A percentile compares a stretch with the other conserved stretches of the same genome.
Evolutionary conservation across 2,113 vertebrate genomes (phyloP).

Genomic region (Odobenus rosmarus): DNA sequence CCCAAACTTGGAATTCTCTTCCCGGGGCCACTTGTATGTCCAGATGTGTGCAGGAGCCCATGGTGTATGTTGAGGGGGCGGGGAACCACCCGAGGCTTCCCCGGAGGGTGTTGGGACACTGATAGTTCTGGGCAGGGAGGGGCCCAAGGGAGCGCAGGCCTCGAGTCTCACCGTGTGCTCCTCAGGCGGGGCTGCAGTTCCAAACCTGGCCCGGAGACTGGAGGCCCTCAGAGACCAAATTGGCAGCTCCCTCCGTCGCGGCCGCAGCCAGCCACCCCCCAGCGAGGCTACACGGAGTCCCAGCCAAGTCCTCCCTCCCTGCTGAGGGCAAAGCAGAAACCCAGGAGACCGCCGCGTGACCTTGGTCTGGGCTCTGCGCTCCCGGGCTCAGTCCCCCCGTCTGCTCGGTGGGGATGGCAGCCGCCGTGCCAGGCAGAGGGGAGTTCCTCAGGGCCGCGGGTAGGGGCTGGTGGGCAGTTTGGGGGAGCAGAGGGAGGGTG

Average conservation of each 20-base stretch:
- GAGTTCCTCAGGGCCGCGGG: background rate
- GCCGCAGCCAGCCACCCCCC: background rate
- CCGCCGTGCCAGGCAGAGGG: background rate
- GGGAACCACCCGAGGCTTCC: background rate
- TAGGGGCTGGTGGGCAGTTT: too few species aligned
- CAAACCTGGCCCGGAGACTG: constrained; percentile 46
- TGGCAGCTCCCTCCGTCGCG: background rate
- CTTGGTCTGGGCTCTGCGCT: background rate
- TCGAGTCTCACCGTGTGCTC: fast-evolving
- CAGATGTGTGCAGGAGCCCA: background rate
- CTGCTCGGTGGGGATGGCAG: background rate
- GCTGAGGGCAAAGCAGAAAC: background rate
- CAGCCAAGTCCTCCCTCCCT: background rate
- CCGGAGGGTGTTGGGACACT: background rate
- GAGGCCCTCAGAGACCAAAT: constrained; percentile 82
- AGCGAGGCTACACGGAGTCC: background rate
- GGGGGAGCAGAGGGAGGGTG: fast-evolving
- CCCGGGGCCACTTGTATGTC: background rate
- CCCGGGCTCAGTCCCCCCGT: background rate
- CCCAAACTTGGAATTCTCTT: background rate
- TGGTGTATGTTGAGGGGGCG: background rate
- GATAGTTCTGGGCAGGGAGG: background rate
- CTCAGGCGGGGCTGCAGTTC: background rate
- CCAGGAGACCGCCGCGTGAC: fast-evolving
- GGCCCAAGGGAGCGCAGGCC: background rate